These are phyloP conservation scores for Phyllotis vaccarum DNA, from an alignment of 2,797 vertebrate species.

Conservation along the genomic window DNA sequence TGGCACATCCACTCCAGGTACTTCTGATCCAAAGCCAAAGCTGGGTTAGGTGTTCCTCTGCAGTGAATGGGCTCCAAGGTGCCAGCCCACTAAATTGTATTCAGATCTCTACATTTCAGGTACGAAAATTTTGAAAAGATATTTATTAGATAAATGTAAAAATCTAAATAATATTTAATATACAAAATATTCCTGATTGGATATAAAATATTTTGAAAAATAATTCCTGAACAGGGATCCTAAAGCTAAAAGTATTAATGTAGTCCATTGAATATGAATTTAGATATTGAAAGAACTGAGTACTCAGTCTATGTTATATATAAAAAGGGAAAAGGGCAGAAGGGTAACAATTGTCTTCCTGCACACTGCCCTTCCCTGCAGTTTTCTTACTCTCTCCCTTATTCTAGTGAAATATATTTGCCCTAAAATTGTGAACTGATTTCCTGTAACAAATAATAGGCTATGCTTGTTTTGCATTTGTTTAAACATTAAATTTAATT, in stretches of 20 bases:
- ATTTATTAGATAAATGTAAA: neutral
- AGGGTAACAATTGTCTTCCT: too few relatives aligned
- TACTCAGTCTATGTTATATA: neutral
- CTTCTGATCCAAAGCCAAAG: too few relatives aligned
- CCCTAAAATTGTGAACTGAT: neutral
- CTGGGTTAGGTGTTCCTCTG: too few relatives aligned
- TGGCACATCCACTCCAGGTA: too few relatives aligned
- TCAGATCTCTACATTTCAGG: too few relatives aligned
- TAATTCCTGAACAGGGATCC: neutral
- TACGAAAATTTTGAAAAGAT: neutral
- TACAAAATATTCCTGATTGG: neutral
- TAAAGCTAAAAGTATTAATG: neutral
- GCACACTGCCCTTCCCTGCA: neutral
- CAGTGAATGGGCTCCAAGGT: too few relatives aligned
- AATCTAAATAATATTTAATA: neutral
- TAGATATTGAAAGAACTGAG: neutral
- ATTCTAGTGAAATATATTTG: neutral
- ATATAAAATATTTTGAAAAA: neutral
- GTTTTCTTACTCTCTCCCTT: neutral
- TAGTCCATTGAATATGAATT: neutral
- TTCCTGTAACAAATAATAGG: neutral
- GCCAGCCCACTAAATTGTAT: too few relatives aligned
- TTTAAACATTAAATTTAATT: neutral
- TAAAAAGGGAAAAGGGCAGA: neutral
- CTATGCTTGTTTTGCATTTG: neutral